A percentile compares a stretch with the other conserved stretches of the same genome.
Evolutionary conservation across 1,140 invertebrate genomes (phyloP).

Genomic region (Trypoxylus dichotomus): DNA sequence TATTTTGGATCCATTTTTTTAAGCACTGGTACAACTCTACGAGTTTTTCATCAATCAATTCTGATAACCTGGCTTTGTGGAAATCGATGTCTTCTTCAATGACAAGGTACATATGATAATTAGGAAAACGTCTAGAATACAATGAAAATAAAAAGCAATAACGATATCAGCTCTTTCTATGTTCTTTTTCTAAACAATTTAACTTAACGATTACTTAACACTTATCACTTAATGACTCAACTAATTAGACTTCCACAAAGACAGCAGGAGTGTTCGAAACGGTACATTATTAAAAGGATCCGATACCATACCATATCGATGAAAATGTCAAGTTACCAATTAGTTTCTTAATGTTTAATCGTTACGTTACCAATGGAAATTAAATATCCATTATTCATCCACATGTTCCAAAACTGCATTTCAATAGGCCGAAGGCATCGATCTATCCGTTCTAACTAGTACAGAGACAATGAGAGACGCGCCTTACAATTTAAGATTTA

Average conservation of each 20-base stretch:
- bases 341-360: neutral
- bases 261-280: neutral
- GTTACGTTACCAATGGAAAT: neutral
- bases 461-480: neutral
- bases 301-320: neutral
- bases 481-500: conserved; percentile 18
- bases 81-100: too few species aligned
- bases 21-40: too few species aligned
- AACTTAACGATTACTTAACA: too few species aligned
- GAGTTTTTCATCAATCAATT: too few species aligned
- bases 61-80: too few species aligned
- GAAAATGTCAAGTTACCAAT: conserved; percentile 20
- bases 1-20: too few species aligned
- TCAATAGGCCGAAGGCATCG: neutral
- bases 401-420: conserved; percentile 13
- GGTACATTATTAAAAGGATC: neutral
- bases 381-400: conserved; percentile 12
- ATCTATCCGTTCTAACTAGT: conserved; percentile 2
- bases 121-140: too few species aligned
- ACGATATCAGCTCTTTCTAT: too few species aligned
- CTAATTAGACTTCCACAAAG: neutral
- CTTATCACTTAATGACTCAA: too few species aligned
- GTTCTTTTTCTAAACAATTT: too few species aligned
- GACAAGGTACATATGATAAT: too few species aligned
- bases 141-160: too few species aligned